Evolutionary conservation across 2,888 invertebrate genomes (phyloP), one percentile per base, ranked within the genome.

Genomic region (Horisme vitalbata): DNA sequence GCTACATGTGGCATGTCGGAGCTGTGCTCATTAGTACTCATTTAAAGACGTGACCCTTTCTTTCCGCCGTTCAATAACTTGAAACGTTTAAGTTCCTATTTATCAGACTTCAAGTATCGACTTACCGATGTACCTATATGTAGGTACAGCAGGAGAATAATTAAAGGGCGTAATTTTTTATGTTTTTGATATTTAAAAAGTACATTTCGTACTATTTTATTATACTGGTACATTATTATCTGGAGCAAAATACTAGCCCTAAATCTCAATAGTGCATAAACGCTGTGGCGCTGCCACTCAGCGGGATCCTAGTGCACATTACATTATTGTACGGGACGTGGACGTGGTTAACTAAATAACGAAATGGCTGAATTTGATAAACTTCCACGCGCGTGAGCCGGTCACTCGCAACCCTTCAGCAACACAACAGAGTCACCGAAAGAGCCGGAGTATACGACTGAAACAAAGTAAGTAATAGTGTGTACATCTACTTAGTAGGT

Each of bases 301-400:
- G 12, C 13, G 9, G 39, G 20, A 30, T 9, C 30, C 0, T 23
- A 41, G 46, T 23, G 41, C 41, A 32, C 46, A 36, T 41, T 36
- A 41, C 41, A 32, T 26, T 36, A 41, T 32, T 36, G 41, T 35
- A 23, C 30, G 30, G 6, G 37, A 23, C 23, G 35, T 18, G 41
- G 27, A n/a, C n/a, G n/a, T n/a, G n/a, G n/a, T n/a, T n/a, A n/a
- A n/a, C 34, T 34, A 24, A 38, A 39, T 34, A 39, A 23, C 27
- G 8, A 13, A 31, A 27, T 26, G 31, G 20, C 39, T 41, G 26
- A 13, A 41, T 41, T 31, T 32, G 36, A 31, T 41, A 39, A 41
- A 35, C 30, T 35, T 35, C 13, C 28, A 10, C 12, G 8, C 20
- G 21, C 24, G 18, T 18, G 36, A 8, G 36, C 20, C 12, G 18